phyloP scores from a whole-genome alignment of 2,113 vertebrate genomes.

The Heterochromis multidens region DNA sequence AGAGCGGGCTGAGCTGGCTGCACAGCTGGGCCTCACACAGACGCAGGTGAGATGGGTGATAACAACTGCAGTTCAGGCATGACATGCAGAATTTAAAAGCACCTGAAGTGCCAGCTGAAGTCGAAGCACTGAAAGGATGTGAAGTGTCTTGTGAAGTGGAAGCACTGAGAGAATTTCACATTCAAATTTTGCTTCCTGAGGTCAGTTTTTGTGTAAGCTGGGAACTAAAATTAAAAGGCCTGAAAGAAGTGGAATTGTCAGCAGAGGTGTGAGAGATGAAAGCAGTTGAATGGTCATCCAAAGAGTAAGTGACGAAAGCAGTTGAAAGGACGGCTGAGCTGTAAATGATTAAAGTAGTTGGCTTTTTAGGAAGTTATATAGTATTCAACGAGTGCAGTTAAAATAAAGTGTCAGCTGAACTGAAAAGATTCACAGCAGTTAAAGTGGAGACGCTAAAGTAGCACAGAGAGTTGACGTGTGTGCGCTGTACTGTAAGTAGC shows the following conservation, averaged over 20 bases:
- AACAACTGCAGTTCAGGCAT: background rate
- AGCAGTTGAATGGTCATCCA: background rate
- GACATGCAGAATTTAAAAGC: background rate
- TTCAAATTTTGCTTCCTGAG: background rate
- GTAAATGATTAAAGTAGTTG: background rate
- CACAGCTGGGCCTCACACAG: constrained; percentile 91
- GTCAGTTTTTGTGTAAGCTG: background rate
- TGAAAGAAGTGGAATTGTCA: background rate
- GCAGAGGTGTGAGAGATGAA: background rate
- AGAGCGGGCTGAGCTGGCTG: constrained; percentile 89
- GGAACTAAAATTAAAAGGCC: background rate
- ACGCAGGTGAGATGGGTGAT: constrained; percentile 82
- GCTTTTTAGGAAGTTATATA: background rate
- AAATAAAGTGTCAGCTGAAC: background rate
- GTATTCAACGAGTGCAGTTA: background rate
- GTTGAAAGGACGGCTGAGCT: background rate
- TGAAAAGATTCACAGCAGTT: background rate
- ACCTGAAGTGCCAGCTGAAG: background rate
- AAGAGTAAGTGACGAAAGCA: background rate
- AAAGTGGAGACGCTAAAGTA: background rate
- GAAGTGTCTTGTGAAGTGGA: background rate
- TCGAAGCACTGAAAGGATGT: background rate
- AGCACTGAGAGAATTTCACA: background rate
- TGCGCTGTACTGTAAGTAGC: background rate
- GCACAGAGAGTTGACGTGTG: background rate